phyloP scores from a whole-genome alignment of 2,797 vertebrate species.

The Sparus aurata region DNA sequence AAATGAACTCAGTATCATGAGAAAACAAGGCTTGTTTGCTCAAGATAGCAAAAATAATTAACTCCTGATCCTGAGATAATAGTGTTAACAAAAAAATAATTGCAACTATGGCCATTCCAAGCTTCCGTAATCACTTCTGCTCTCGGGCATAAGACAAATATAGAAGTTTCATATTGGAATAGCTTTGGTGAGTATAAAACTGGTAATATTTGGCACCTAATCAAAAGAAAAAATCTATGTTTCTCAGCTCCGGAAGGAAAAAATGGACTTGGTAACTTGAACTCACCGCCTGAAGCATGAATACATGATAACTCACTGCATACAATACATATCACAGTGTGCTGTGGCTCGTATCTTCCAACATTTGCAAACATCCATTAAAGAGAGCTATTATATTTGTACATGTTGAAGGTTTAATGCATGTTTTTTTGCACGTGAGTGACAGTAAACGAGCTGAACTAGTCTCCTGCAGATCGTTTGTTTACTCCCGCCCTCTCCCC shows the following conservation, averaged over 20 bases:
- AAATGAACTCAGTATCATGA: too few relatives aligned
- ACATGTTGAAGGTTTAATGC: background rate
- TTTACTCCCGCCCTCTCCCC: conserved; percentile 46
- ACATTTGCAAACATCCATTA: background rate
- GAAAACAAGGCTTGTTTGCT: too few relatives aligned
- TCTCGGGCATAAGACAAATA: too few relatives aligned
- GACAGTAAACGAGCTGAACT: conserved; percentile 28
- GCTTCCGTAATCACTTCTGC: too few relatives aligned
- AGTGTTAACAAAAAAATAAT: too few relatives aligned
- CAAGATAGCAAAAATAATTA: too few relatives aligned
- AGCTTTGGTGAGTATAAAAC: background rate
- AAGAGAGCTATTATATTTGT: conserved; percentile 6
- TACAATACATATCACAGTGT: background rate
- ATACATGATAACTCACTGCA: conserved; percentile 19
- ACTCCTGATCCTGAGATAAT: too few relatives aligned
- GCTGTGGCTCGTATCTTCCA: background rate
- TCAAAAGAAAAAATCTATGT: background rate
- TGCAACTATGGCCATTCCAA: too few relatives aligned
- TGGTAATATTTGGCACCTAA: background rate
- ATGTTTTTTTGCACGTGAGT: background rate
- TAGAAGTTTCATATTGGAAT: background rate
- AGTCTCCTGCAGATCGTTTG: conserved; percentile 30
- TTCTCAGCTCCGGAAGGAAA: conserved; percentile 14
- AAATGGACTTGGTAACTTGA: background rate
- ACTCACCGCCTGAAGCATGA: conserved; percentile 15